These are phyloP conservation scores for Etheostoma cragini DNA, from an alignment of 2,113 vertebrate genomes.

Conservation along the genomic window DNA sequence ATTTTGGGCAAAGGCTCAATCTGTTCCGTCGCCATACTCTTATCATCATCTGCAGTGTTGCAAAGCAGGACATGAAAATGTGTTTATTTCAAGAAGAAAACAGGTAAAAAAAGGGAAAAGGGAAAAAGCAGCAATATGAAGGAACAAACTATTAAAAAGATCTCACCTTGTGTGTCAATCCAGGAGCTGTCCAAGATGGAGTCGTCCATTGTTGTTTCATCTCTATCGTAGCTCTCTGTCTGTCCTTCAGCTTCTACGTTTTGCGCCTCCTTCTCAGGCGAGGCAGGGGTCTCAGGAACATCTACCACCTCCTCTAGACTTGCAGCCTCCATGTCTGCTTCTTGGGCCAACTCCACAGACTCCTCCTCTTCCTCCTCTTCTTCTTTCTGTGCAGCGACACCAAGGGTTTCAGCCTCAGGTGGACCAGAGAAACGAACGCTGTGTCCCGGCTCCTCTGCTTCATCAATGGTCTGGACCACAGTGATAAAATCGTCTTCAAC, in stretches of 20 bases:
- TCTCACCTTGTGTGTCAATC: slow-evolving; percentile 97
- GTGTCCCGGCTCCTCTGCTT: slow-evolving; percentile 91
- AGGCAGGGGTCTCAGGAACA: slow-evolving; percentile 86
- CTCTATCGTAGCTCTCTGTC: slow-evolving; percentile 94
- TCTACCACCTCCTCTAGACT: slow-evolving; percentile 81
- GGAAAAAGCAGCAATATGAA: neutral
- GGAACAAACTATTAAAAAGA: neutral
- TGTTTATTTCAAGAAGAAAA: neutral
- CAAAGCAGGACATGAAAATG: slow-evolving; percentile 7
- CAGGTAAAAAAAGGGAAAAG: too few species aligned
- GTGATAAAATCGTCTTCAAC: slow-evolving; percentile 99
- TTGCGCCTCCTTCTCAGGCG: slow-evolving; percentile 83
- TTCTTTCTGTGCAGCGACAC: slow-evolving; percentile 65
- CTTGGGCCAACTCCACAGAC: slow-evolving; percentile 83
- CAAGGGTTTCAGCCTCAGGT: slow-evolving; percentile 81
- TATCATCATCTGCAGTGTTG: slow-evolving; percentile 92
- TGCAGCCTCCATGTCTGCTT: slow-evolving; percentile 85
- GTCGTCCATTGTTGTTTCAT: slow-evolving; percentile 98
- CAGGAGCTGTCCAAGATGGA: slow-evolving; percentile 99
- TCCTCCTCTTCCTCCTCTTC: slow-evolving; percentile 79
- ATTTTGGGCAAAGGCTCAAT: slow-evolving; percentile 92
- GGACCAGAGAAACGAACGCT: slow-evolving; percentile 93
- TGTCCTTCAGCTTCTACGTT: slow-evolving; percentile 86
- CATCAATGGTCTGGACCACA: slow-evolving; percentile 95
- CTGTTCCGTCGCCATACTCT: slow-evolving; percentile 94